Evolutionary conservation across 2,797 vertebrate species (phyloP).

Genomic region (Spheniscus humboldti): DNA sequence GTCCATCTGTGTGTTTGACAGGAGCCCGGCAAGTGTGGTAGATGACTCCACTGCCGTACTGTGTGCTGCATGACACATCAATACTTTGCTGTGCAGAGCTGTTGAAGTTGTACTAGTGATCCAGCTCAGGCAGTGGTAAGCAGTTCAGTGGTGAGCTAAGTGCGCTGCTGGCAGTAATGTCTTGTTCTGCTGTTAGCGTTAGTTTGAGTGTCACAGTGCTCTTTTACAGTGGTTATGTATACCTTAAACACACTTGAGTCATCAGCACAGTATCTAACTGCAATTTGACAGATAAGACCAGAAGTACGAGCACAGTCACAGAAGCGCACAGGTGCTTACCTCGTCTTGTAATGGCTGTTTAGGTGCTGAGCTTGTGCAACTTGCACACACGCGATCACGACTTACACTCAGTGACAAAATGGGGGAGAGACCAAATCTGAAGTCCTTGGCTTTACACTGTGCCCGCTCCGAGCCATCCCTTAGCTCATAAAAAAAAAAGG

Average conservation of each 20-base stretch:
- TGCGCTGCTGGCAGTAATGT: background rate
- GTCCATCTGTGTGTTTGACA: background rate
- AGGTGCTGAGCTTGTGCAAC: background rate
- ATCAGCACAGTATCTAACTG: background rate
- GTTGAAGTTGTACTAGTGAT: background rate
- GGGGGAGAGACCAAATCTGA: background rate
- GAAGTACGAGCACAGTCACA: background rate
- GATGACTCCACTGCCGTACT: background rate
- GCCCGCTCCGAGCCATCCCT: no score
- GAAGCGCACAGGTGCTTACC: background rate
- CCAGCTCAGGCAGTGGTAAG: background rate
- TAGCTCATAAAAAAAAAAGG: accelerated
- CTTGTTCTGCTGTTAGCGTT: background rate
- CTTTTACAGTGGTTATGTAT: background rate
- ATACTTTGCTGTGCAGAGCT: background rate
- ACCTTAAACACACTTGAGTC: background rate
- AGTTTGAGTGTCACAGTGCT: background rate
- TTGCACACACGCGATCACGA: accelerated
- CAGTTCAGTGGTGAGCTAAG: background rate
- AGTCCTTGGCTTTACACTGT: background rate
- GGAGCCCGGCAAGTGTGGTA: accelerated
- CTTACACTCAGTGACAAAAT: background rate
- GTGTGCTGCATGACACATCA: accelerated
- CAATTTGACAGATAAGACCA: background rate
- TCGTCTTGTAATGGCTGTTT: background rate